These are phyloP conservation scores for Carposina sasakii DNA, from an alignment of 1,140 invertebrate genomes.

Conservation along the genomic window DNA sequence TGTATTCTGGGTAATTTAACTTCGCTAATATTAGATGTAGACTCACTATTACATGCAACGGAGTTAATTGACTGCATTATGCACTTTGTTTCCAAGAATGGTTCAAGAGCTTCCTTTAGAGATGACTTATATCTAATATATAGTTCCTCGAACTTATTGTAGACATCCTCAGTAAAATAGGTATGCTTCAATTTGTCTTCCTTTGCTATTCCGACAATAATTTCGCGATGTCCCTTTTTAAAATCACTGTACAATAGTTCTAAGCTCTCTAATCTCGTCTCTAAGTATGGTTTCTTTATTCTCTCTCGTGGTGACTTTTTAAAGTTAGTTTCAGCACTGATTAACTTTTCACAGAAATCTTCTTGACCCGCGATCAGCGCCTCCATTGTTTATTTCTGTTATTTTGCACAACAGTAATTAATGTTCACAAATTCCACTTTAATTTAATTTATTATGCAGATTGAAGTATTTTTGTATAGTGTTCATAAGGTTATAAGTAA, in stretches of 20 bases:
- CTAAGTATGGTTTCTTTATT: constrained; percentile 13
- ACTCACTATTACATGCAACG: not conserved
- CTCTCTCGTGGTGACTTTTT: constrained; percentile 19
- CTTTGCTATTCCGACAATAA: too few relatives aligned
- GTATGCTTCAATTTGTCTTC: too few relatives aligned
- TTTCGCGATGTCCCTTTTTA: constrained; percentile 9
- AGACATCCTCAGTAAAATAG: constrained; percentile 15
- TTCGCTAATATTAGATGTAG: not conserved
- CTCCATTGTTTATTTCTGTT: too few relatives aligned
- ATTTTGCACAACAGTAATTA: too few relatives aligned
- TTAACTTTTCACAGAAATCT: too few relatives aligned
- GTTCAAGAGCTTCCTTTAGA: constrained; percentile 8
- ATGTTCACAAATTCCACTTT: too few relatives aligned
- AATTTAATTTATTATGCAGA: too few relatives aligned
- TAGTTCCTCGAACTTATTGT: constrained; percentile 17
- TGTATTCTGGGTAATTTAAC: constrained; percentile 22
- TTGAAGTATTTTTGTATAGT: too few relatives aligned
- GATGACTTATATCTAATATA: constrained; percentile 18
- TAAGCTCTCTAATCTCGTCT: constrained; percentile 18
- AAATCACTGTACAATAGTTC: constrained; percentile 20
- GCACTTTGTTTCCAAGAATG: too few relatives aligned
- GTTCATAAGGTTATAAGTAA: too few relatives aligned
- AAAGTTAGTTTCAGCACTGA: constrained; percentile 18
- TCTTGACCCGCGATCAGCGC: too few relatives aligned
- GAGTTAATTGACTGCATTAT: too few relatives aligned